phyloP scores from a whole-genome alignment of 2,888 invertebrate genomes.

The Hydriomena furcata region DNA sequence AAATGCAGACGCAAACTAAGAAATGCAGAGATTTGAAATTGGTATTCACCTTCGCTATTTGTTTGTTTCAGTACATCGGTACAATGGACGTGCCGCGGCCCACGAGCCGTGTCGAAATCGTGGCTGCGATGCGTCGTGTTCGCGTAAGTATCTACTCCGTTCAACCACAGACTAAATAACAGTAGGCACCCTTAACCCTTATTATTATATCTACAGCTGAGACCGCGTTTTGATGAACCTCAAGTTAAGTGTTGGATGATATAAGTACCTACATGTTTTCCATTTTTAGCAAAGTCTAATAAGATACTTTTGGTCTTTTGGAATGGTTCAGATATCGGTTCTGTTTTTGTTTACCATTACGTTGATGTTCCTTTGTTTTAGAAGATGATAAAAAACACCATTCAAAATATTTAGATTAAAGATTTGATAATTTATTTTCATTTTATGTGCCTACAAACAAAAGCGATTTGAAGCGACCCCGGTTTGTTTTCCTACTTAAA shows the following conservation, averaged over 20 bases:
- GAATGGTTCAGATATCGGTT: too few species aligned
- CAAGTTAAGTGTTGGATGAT: neutral
- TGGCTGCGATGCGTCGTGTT: constrained; percentile 99
- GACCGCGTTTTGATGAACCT: neutral
- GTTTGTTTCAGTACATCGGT: constrained; percentile 95
- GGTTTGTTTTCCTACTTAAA: constrained; percentile 15
- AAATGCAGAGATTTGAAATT: too few species aligned
- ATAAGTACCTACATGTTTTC: neutral
- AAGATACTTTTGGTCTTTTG: too few species aligned
- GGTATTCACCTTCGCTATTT: neutral
- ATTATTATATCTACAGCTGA: neutral
- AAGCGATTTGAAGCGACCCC: constrained; percentile 19
- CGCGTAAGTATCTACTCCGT: constrained; percentile 88
- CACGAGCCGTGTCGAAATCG: constrained; percentile 98
- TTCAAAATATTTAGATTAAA: constrained; percentile 29
- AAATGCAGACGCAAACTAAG: too few species aligned
- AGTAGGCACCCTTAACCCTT: neutral
- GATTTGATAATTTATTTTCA: constrained; percentile 37
- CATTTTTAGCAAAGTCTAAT: neutral
- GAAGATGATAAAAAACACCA: constrained; percentile 17
- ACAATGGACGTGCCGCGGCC: constrained; percentile 98
- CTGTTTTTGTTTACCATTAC: too few species aligned
- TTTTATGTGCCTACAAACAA: constrained; percentile 27
- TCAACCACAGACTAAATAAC: neutral
- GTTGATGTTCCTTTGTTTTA: neutral